These are phyloP conservation scores for Enteromius viviparus DNA, from an alignment of 2,797 vertebrate genomes.

Conservation along the genomic window DNA sequence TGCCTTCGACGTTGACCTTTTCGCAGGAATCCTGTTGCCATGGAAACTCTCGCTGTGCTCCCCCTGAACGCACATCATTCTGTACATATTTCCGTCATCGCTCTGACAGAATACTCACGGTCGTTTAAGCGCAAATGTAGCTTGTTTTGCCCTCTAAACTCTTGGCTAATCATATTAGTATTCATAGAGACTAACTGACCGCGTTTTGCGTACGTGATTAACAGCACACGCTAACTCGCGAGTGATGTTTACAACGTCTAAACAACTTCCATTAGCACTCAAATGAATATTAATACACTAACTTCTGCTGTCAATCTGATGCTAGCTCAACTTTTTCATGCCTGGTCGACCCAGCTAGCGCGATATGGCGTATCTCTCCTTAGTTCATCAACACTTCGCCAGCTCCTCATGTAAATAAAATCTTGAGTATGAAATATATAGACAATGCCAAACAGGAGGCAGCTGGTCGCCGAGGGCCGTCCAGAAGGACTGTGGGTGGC, in stretches of 20 bases:
- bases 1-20: constrained; percentile 94
- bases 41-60: constrained; percentile 84
- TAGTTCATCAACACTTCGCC: constrained; percentile 28
- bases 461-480: constrained; percentile 66
- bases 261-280: constrained; percentile 12
- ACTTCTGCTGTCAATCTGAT: constrained; percentile 28
- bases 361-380: neutral
- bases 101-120: constrained; percentile 60
- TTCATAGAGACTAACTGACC: constrained; percentile 4
- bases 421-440: constrained; percentile 49
- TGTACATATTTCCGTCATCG: constrained; percentile 54
- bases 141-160: constrained; percentile 10
- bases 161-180: constrained; percentile 14
- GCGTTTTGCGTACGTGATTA: neutral
- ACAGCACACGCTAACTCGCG: neutral
- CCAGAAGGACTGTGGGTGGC: constrained; percentile 77
- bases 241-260: neutral
- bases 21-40: constrained; percentile 92
- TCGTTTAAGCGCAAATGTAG: constrained; percentile 29
- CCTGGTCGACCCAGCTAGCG: constrained; percentile 11
- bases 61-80: constrained; percentile 42
- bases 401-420: constrained; percentile 33
- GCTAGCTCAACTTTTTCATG: constrained; percentile 1
- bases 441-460: constrained; percentile 55
- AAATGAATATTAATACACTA: constrained; percentile 18